Evolutionary conservation across 2,888 invertebrate genomes (phyloP), one percentile per base, ranked within the genome.

Genomic region (Apotomis betuletana): DNA sequence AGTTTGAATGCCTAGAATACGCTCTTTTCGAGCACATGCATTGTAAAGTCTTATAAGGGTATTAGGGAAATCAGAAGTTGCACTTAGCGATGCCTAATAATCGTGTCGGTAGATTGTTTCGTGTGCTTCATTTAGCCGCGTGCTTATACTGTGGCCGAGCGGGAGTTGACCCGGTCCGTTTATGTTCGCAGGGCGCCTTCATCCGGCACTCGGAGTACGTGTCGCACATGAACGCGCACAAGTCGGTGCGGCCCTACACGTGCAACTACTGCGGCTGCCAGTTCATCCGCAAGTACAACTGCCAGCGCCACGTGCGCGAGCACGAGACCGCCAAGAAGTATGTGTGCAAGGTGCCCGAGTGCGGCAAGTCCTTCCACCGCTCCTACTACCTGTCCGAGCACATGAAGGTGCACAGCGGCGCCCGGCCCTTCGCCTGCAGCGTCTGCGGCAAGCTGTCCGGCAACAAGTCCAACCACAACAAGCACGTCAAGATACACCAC

Each of bases 181-280:
- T 41, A 6, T 41, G 10, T 49, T 49, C 49, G 9, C 49, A 49
- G 80, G 96, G 96, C 71, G 97, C 97, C 15, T 98, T 97, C 89
- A 95, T 97, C 71, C 95, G 97, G 8, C 96, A 96, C 80, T 94
- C 96, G 49, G 97, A 97, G 84, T 96, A 96, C 87, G 94, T 96
- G 54, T 96, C 97, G 10, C 98, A 98, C 88, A 96, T 97, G 95
- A 96, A 97, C 90, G 95, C 97, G 51, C 97, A 98, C 91, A 96
- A 96, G 77, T 96, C 97, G 74, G 95, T 97, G 58, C 94, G 96
- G 67, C 97, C 97, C 2, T 98, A 96, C 89, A 97, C 97, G 0
- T 98, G 98, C 88, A 97, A 98, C 87, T 96, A 97, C 86, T 98
- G 98, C 89, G 98, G 98, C 57, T 96, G 97, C 74, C 96, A 97